Evolutionary conservation across 2,797 vertebrate species (phyloP).

Genomic region (Falco concolor): DNA sequence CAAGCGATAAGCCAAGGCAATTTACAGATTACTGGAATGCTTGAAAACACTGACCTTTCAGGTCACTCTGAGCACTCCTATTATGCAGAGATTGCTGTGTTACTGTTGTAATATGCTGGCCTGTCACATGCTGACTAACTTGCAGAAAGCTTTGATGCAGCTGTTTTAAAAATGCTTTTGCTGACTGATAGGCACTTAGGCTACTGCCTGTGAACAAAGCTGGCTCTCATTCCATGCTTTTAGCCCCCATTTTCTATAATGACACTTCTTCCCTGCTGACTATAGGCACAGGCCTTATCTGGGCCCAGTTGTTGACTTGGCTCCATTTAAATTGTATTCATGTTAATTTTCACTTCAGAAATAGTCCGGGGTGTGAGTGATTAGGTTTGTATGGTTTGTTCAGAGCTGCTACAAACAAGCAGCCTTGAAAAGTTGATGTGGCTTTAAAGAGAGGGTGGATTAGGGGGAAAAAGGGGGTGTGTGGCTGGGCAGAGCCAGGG

Average conservation of each 20-base stretch:
- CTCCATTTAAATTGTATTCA: neutral
- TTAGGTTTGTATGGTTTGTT: neutral
- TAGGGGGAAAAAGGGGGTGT: neutral
- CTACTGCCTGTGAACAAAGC: slow-evolving; percentile 35
- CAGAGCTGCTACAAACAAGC: neutral
- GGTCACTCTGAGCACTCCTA: slow-evolving; percentile 16
- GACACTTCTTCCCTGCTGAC: slow-evolving; percentile 20
- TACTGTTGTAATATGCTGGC: slow-evolving; percentile 52
- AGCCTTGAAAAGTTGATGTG: neutral
- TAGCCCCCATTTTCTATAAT: neutral
- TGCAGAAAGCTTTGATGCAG: slow-evolving; percentile 51
- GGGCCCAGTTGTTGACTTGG: neutral
- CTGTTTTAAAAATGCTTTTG: slow-evolving; percentile 55
- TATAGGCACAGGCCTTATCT: neutral
- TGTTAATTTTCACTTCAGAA: slow-evolving; percentile 28
- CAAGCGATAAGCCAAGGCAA: slow-evolving; percentile 56
- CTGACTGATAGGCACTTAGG: slow-evolving; percentile 36
- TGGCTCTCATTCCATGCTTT: slow-evolving; percentile 14
- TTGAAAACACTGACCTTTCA: slow-evolving; percentile 36
- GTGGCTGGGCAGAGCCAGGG: neutral
- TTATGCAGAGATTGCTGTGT: slow-evolving; percentile 39
- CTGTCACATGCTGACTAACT: slow-evolving; percentile 60
- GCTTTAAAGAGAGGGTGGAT: neutral
- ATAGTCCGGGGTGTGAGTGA: neutral
- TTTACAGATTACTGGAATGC: slow-evolving; percentile 49